Percentiles rank a stretch among this genome's conserved stretches.
Conservation (phyloP, 2,797 vertebrate genomes). For the Cygnus olor region DNA sequence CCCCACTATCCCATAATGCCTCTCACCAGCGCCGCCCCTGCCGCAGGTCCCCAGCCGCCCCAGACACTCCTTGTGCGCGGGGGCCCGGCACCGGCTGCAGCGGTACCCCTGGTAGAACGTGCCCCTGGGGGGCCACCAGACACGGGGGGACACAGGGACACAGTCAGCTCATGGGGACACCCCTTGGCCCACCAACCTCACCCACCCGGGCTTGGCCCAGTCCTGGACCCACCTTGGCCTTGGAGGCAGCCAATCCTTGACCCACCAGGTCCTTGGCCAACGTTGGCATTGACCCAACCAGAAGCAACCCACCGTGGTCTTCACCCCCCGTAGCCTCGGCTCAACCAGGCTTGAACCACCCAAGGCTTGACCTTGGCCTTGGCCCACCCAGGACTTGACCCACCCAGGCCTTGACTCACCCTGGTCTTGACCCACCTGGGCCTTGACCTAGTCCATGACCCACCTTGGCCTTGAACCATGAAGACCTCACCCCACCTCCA, state of each 20-base stretch:
- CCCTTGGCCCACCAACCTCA: fast-evolving
- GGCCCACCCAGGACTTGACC: background rate
- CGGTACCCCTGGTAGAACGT: conserved; percentile 94
- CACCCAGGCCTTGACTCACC: background rate
- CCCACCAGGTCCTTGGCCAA: background rate
- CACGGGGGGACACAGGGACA: background rate
- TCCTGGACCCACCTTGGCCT: background rate
- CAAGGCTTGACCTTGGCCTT: background rate
- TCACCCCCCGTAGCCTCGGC: too few species aligned
- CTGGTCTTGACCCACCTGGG: background rate
- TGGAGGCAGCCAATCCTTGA: background rate
- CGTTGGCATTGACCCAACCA: background rate
- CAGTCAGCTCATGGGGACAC: background rate
- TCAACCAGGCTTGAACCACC: too few species aligned
- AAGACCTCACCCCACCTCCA: background rate
- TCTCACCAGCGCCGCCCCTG: conserved; percentile 5
- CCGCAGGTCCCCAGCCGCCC: conserved; percentile 86
- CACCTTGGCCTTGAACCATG: background rate
- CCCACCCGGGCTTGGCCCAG: background rate
- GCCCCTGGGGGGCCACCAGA: conserved; percentile 78
- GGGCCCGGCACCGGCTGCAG: conserved; percentile 87
- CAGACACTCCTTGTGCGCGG: conserved; percentile 95
- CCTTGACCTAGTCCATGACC: background rate
- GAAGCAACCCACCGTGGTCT: background rate
- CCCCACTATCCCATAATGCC: background rate